These are phyloP conservation scores for Epizoanthus fatuus DNA, from an alignment of 92 coral and sea anemone species.

Conservation along the genomic window DNA sequence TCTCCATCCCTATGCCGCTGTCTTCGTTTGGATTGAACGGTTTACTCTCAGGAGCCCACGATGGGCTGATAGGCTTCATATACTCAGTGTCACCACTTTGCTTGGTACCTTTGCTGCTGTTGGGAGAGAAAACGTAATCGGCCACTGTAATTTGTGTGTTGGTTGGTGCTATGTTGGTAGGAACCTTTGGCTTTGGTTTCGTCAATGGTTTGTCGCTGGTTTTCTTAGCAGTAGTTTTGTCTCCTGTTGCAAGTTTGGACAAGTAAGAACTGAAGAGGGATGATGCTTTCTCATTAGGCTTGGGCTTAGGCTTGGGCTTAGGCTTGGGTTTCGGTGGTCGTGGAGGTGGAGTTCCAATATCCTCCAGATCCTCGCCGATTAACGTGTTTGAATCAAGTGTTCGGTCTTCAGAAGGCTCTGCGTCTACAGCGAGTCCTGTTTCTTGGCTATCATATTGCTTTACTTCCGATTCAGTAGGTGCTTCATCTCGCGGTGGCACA, in stretches of 20 bases:
- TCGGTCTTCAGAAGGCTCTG: neutral
- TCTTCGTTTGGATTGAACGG: neutral
- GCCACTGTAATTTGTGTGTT: too few species aligned
- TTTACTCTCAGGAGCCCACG: neutral
- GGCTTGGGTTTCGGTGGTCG: conserved; percentile 17
- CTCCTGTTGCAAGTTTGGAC: neutral
- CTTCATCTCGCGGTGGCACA: conserved; percentile 15
- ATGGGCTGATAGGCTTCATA: neutral
- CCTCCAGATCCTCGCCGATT: neutral
- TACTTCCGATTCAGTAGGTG: neutral
- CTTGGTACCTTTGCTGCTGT: too few species aligned
- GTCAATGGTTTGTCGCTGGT: too few species aligned
- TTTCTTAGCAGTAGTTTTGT: neutral
- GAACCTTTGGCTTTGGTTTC: too few species aligned
- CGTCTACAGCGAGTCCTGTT: neutral
- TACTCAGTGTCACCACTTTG: neutral
- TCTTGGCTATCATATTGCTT: neutral
- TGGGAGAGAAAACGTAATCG: too few species aligned
- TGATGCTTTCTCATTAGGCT: neutral
- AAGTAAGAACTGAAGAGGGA: neutral
- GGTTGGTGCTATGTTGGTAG: too few species aligned
- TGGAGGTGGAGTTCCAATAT: neutral
- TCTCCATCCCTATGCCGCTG: conserved; percentile 28
- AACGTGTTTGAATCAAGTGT: neutral
- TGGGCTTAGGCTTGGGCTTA: neutral